Conservation (phyloP, 2,113 vertebrate species). For the Amblyopsis rosae region DNA sequence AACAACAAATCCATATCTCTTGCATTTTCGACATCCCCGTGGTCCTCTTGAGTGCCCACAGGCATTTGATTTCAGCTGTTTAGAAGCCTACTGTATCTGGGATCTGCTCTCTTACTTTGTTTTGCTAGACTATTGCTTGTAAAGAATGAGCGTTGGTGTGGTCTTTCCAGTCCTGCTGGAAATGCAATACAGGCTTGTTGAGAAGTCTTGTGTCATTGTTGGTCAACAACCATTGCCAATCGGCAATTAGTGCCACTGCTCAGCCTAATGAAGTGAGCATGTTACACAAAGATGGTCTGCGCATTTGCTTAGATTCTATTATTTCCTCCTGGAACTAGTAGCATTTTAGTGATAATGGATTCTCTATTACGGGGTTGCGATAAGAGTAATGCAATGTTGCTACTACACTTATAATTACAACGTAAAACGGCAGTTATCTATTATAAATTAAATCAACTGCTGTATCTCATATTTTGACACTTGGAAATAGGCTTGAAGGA, state of each 20-base stretch:
- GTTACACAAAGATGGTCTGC: constrained; percentile 12
- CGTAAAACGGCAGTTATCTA: too few relatives aligned
- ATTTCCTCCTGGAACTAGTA: constrained; percentile 48
- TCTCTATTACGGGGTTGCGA: constrained; percentile 41
- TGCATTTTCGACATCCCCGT: constrained; percentile 17
- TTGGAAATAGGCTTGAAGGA: not conserved
- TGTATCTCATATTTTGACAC: not conserved
- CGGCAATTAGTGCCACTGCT: constrained; percentile 23
- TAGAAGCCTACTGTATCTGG: constrained; percentile 13
- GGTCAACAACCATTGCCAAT: constrained; percentile 14
- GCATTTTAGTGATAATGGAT: not conserved
- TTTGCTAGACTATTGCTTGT: constrained; percentile 11
- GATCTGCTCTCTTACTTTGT: constrained; percentile 12
- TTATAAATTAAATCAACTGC: too few relatives aligned
- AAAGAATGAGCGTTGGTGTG: not conserved
- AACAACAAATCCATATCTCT: constrained; percentile 48
- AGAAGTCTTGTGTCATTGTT: constrained; percentile 15
- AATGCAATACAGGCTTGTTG: constrained; percentile 27
- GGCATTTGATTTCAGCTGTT: constrained; percentile 39
- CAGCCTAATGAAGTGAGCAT: not conserved
- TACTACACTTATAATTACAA: not conserved
- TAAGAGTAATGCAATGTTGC: constrained; percentile 59
- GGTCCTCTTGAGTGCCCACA: constrained; percentile 32
- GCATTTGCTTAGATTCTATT: constrained; percentile 36
- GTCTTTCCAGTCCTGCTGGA: constrained; percentile 2